A percentile compares a stretch with the other conserved stretches of the same genome.
Conservation (phyloP, 1,140 invertebrate genomes). For the Dufourea novaeangliae region DNA sequence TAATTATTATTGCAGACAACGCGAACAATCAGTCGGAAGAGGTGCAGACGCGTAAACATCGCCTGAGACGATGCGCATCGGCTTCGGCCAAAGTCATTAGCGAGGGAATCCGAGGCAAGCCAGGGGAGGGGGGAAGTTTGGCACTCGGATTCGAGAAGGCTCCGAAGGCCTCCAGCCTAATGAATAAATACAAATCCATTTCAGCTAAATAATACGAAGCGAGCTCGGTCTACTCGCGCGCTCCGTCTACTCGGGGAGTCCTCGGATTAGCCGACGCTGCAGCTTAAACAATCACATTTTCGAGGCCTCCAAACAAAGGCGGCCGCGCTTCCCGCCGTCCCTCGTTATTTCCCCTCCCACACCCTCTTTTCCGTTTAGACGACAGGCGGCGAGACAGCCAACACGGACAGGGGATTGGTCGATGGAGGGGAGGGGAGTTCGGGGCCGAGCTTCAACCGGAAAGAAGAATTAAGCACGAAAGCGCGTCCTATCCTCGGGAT, state of each 20-base stretch:
- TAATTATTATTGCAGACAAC: neutral
- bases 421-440: too few relatives aligned
- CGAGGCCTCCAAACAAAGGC: slow-evolving; percentile 46
- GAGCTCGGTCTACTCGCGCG: neutral
- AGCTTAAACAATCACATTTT: slow-evolving; percentile 54
- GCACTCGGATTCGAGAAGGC: neutral
- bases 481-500: neutral
- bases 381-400: slow-evolving; percentile 49
- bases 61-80: neutral
- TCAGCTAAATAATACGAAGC: slow-evolving; percentile 24
- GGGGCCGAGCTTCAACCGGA: neutral
- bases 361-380: slow-evolving; percentile 17
- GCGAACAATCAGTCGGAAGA: neutral
- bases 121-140: neutral
- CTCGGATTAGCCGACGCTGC: slow-evolving; percentile 39
- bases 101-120: neutral
- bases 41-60: neutral
- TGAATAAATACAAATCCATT: slow-evolving; percentile 42
- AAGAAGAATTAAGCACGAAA: slow-evolving; percentile 23
- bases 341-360: slow-evolving; percentile 15
- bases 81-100: neutral
- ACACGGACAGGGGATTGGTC: slow-evolving; percentile 20
- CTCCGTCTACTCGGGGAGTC: neutral
- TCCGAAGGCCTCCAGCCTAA: neutral
- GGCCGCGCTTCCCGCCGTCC: slow-evolving; percentile 4